A percentile compares a stretch with the other conserved stretches of the same genome.
phyloP scores from a whole-genome alignment of 2,797 vertebrate species.

The Smutsia temminckii region DNA sequence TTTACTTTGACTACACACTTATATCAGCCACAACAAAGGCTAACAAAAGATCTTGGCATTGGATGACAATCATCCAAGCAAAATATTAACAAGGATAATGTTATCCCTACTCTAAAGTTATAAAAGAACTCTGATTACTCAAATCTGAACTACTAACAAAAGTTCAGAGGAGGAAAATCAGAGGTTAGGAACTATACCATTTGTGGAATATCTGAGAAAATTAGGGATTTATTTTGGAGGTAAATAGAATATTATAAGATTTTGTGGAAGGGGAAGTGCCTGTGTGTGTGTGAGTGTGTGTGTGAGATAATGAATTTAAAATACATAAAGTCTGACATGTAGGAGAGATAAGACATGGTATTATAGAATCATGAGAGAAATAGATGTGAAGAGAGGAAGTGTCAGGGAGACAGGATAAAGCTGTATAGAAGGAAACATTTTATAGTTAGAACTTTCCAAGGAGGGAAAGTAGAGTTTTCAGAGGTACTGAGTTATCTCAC shows the following conservation, averaged over 20 bases:
- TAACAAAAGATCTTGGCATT: background rate
- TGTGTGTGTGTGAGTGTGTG: background rate
- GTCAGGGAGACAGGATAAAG: background rate
- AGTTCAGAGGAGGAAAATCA: background rate
- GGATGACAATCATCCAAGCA: background rate
- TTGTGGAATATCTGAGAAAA: background rate
- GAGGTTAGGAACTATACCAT: background rate
- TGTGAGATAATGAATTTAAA: background rate
- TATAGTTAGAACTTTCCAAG: background rate
- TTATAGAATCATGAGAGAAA: background rate
- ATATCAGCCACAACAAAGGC: background rate
- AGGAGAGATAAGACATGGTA: background rate
- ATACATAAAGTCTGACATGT: background rate
- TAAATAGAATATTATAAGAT: background rate
- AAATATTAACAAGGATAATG: background rate
- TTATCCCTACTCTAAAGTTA: background rate
- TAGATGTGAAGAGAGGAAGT: background rate
- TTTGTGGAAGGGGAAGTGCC: background rate
- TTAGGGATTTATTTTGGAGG: background rate
- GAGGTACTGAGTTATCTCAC: slow-evolving; percentile 37
- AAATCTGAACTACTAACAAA: background rate
- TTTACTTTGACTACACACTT: background rate
- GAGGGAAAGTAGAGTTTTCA: background rate
- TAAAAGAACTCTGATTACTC: background rate
- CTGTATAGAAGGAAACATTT: background rate